Percentiles rank a stretch among this genome's conserved stretches.
Evolutionary conservation across 37 sponge, comb jelly and placozoan species (phyloP).

Genomic region (Eunapius fragilis): DNA sequence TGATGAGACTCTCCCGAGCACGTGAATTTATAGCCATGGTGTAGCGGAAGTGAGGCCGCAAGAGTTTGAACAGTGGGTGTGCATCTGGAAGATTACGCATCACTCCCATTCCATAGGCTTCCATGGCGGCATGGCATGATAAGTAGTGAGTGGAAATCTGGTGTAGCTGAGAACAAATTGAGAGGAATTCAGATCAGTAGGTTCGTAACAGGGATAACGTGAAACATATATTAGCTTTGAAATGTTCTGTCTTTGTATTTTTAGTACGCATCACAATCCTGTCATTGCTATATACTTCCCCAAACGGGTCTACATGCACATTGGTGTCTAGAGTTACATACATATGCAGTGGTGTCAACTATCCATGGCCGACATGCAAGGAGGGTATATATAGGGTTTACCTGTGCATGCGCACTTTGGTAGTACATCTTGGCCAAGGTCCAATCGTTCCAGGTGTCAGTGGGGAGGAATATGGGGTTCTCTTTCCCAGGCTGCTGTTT

Average conservation of each 20-base stretch:
- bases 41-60: conserved; percentile 60
- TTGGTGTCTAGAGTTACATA: too few species aligned
- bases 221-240: too few species aligned
- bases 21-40: conserved; percentile 70
- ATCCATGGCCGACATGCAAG: too few species aligned
- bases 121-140: conserved; percentile 68
- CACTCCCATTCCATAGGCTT: conserved; percentile 57
- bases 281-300: too few species aligned
- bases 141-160: conserved; percentile 69
- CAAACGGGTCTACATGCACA: too few species aligned
- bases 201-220: too few species aligned
- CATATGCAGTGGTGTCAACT: too few species aligned
- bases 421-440: conserved; percentile 68
- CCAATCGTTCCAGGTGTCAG: conserved; percentile 68
- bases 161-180: conserved; percentile 63
- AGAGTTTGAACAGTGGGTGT: conserved; percentile 75
- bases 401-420: conserved; percentile 22
- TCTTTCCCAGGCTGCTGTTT: conserved; percentile 26
- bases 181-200: too few species aligned
- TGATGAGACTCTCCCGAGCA: conserved; percentile 40
- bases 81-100: conserved; percentile 64
- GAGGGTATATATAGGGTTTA: too few species aligned
- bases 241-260: too few species aligned
- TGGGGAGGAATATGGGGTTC: conserved; percentile 69
- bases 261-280: too few species aligned